Conservation (phyloP, 2,113 vertebrate genomes). For the Grus americana region DNA sequence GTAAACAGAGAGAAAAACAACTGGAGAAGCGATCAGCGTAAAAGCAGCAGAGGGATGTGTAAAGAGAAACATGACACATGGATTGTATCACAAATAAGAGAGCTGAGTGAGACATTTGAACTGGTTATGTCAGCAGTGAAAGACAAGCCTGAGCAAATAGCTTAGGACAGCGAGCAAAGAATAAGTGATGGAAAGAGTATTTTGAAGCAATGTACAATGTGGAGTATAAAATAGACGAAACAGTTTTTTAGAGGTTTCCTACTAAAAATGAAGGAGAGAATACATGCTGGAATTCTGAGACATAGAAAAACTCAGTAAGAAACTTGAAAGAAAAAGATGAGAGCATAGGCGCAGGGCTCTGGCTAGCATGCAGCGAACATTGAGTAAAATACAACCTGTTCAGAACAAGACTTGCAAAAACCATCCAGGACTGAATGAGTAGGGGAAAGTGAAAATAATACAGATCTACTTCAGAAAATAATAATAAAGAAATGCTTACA, state of each 20-base stretch:
- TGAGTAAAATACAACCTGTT: neutral
- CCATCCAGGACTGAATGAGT: neutral
- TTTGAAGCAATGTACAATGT: neutral
- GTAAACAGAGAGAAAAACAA: neutral
- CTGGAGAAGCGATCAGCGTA: neutral
- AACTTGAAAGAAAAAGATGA: neutral
- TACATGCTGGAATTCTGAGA: neutral
- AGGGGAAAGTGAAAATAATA: neutral
- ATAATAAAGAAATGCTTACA: neutral
- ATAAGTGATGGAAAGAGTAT: neutral
- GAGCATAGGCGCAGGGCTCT: neutral
- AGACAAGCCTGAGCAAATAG: neutral
- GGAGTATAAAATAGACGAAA: neutral
- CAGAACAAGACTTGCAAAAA: neutral
- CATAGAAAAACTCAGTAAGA: neutral
- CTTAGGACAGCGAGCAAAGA: neutral
- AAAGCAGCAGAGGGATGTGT: neutral
- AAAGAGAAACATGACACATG: neutral
- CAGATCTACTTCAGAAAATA: neutral
- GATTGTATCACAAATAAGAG: neutral
- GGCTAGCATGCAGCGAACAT: neutral
- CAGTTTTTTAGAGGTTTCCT: neutral
- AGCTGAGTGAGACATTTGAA: neutral
- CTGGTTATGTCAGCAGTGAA: neutral
- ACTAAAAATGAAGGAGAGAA: neutral